Evolutionary conservation across 1,140 invertebrate species (phyloP), one percentile per base, ranked within the genome.

Genomic region (Magallana ariakensis): DNA sequence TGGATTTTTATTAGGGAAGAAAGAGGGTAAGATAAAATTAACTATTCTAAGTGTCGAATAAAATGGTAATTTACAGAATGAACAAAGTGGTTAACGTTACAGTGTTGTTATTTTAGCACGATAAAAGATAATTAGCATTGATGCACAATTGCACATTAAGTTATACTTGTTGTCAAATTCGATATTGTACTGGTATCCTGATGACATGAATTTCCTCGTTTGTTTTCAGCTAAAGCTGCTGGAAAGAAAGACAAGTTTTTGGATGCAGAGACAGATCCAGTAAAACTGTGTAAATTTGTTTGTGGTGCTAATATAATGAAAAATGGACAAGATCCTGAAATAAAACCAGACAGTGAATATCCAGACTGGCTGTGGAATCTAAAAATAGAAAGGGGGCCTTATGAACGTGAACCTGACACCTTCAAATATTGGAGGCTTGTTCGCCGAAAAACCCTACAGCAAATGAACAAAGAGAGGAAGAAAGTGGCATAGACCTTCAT

Each of bases 321-420:
- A 93, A 95, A 96, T 92, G 96, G 96, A 13, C 96, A 98, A 95
- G 97, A 98, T 93, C 94, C 98, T 26, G 96, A 97, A 95, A 87
- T 99, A 16, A 97, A 97, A 94, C 96, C 97, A 4, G 97, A 99
- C 93, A 96, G 95, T 85, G 98, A 98, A 93, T 99, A 99, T 95
- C 98, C 98, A 0, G 97, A 97, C 26, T 99, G 98, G 98, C 94
- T 99, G 19, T 99, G 98, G 98, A 95, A 91, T 0, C 92, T 99
- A 13, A 95, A 96, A 87, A 96, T 95, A 54, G 95, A 95, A 91
- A 87, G 87, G 96, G 96, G 95, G 15, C 94, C 96, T 33, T 95
- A 95, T 9, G 96, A 98, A 91, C 91, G 98, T 87, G 97, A 98
- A 94, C 97, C 96, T 2, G 95, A 97, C 91, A 96, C 96, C 2